These are phyloP conservation scores for Berghia stephanieae DNA, from an alignment of 1,140 invertebrate species.

Conservation along the genomic window DNA sequence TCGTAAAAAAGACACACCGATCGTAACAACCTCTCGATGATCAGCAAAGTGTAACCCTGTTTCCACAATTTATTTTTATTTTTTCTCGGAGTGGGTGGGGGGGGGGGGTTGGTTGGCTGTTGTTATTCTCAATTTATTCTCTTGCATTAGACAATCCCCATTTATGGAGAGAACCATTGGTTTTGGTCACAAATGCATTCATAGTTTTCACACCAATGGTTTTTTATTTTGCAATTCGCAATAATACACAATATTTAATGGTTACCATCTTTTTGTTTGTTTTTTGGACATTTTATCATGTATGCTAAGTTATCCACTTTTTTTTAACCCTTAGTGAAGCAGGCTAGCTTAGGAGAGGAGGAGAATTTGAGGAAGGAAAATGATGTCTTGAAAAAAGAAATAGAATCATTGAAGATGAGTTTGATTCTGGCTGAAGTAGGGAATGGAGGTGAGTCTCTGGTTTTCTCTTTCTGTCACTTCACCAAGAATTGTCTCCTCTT, in stretches of 20 bases:
- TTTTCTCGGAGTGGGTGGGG: neutral
- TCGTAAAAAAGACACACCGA: no score
- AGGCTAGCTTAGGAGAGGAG: conserved; percentile 52
- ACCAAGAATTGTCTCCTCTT: neutral
- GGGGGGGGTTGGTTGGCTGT: no score
- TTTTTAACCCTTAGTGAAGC: conserved; percentile 42
- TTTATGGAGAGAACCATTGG: neutral
- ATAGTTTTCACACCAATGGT: neutral
- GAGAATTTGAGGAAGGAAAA: conserved; percentile 64
- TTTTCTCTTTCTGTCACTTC: no score
- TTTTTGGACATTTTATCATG: neutral
- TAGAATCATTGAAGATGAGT: conserved; percentile 65
- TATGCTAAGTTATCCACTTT: conserved; percentile 1
- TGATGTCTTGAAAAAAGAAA: conserved; percentile 64
- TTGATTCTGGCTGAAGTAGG: conserved; percentile 71
- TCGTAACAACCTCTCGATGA: no score
- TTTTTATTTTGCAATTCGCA: neutral
- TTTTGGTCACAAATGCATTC: neutral
- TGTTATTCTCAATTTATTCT: no score
- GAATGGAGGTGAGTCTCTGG: conserved; percentile 74
- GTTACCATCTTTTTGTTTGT: neutral
- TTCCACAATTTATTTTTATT: neutral
- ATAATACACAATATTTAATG: neutral
- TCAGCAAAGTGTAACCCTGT: neutral
- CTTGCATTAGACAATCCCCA: no score